Percentiles rank a stretch among this genome's conserved stretches.
Conservation (phyloP, 2,113 vertebrate genomes). For the Uria aalge region DNA sequence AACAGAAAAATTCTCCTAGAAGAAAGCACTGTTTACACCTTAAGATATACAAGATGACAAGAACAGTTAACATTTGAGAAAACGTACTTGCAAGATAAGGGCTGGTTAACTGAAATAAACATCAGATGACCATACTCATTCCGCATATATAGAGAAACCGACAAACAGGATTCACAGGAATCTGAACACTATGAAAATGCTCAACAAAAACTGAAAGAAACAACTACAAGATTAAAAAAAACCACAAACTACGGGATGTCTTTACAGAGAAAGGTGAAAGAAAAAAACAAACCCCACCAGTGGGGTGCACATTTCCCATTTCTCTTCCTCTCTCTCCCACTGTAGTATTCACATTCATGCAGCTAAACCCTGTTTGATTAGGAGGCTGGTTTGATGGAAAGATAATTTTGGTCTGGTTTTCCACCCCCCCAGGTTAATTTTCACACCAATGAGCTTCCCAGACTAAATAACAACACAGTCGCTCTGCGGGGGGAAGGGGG, state of each 20-base stretch:
- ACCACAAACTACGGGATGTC: accelerated
- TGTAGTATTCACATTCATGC: not conserved
- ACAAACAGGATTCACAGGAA: not conserved
- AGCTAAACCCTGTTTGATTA: not conserved
- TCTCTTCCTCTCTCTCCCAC: not conserved
- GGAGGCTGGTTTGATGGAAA: not conserved
- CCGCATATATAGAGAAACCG: not conserved
- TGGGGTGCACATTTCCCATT: not conserved
- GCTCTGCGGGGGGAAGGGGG: accelerated
- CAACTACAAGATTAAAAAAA: not conserved
- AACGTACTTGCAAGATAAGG: not conserved
- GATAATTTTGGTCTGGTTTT: not conserved
- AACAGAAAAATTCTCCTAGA: not conserved
- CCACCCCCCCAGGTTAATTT: not conserved
- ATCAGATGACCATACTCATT: not conserved
- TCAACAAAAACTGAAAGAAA: not conserved
- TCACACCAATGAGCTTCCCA: not conserved
- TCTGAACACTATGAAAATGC: not conserved
- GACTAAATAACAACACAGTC: not conserved
- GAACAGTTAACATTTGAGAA: not conserved
- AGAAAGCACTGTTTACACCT: not conserved
- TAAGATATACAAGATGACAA: not conserved
- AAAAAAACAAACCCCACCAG: not conserved
- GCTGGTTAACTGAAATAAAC: not conserved
- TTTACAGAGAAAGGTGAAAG: not conserved